Percentiles rank a stretch among this genome's conserved stretches.
These are phyloP conservation scores for Empis livida DNA, from an alignment of 2,888 invertebrate species.

Conservation along the genomic window DNA sequence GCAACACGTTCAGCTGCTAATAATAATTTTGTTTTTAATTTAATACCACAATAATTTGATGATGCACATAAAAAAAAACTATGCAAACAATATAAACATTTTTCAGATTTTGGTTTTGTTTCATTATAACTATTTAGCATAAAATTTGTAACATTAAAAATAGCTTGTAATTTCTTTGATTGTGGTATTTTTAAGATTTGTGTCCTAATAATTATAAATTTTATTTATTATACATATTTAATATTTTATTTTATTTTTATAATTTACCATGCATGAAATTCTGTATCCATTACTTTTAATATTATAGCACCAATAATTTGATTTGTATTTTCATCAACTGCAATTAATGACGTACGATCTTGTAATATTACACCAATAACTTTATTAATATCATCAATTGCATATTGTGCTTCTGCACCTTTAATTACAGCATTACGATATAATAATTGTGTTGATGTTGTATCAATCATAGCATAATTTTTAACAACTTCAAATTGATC, in stretches of 20 bases:
- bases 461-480: not conserved
- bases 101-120: no score
- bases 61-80: not conserved
- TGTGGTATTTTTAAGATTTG: not conserved
- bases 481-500: not conserved
- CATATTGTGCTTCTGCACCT: no score
- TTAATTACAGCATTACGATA: no score
- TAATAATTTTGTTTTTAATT: not conserved
- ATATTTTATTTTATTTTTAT: not conserved
- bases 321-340: not conserved
- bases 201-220: not conserved
- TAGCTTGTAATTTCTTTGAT: no score
- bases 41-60: not conserved
- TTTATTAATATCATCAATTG: no score
- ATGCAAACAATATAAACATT: not conserved
- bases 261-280: not conserved
- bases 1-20: not conserved
- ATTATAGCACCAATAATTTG: not conserved
- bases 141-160: no score
- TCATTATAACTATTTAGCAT: no score
- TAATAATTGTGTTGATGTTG: no score
- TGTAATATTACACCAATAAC: no score
- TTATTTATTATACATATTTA: no score
- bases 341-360: not conserved
- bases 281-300: not conserved